These are phyloP conservation scores for Castor canadensis DNA, from an alignment of 2,113 vertebrate species.

Conservation along the genomic window DNA sequence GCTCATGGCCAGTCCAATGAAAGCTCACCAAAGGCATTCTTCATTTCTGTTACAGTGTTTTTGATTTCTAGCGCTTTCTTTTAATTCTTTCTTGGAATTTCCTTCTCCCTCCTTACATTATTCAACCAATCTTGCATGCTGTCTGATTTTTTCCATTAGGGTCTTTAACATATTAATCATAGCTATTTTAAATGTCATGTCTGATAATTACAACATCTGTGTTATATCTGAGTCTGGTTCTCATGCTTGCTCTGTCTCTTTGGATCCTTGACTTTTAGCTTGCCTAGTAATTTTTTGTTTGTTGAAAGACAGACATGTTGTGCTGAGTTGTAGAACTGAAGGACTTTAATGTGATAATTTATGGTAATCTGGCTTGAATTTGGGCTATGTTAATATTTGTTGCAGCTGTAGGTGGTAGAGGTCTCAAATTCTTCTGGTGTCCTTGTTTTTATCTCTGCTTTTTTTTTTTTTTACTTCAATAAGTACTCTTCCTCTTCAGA, in stretches of 20 bases:
- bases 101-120: background rate
- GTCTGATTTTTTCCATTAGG: constrained; percentile 39
- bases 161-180: constrained; percentile 38
- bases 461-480: background rate
- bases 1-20: background rate
- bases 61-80: constrained; percentile 46
- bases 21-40: constrained; percentile 31
- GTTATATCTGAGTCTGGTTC: constrained; percentile 49
- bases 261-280: constrained; percentile 47
- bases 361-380: constrained; percentile 16
- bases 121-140: constrained; percentile 17
- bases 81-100: constrained; percentile 49
- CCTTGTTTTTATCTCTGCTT: background rate
- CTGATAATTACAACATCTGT: constrained; percentile 50
- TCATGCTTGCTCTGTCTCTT: constrained; percentile 43
- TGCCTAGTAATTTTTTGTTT: constrained; percentile 35
- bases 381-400: background rate
- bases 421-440: background rate
- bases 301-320: constrained; percentile 42
- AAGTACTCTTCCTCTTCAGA: background rate
- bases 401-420: background rate
- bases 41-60: background rate
- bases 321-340: constrained; percentile 2
- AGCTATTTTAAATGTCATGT: constrained; percentile 16
- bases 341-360: constrained; percentile 18